Evolutionary conservation across 2,797 vertebrate genomes (phyloP), one percentile per base, ranked within the genome.

Genomic region (Melanitta fusca): DNA sequence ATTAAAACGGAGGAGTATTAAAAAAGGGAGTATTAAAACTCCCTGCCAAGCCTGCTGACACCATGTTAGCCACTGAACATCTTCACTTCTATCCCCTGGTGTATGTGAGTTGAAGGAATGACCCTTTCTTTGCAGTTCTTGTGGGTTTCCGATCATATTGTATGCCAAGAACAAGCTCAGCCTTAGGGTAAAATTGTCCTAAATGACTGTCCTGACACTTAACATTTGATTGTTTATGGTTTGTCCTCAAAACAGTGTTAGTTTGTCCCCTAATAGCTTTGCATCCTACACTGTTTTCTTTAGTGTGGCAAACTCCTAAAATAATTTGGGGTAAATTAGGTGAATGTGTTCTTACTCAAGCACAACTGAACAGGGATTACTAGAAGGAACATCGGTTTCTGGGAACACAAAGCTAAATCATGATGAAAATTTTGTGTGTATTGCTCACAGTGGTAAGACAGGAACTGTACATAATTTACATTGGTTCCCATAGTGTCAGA

Each of bases 221-320:
- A 75, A 57, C 2, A 2, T 93, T 83, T 91, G 64, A 64, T 80
- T 84, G 45, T 73, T 95, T 95, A 66, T 61, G 39, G 30, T 79
- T 91, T 96, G 83, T 88, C 77, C 70, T 79, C 89, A 95, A 91
- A 88, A 94, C 71, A 74, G 51, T 34, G 30, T 88, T 78, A 80
- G 25, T 36, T 80, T 64, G 53, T 81, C 32, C 61, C 73, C 25
- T 80, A 81, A 62, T 13, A 79, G 47, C 61, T 74, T 47, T 53
- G 43, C 78, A 82, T 54, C 39, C 53, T 60, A 58, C 17, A 34
- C 17, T 1, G 5, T 8, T 72, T 4, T 81, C 56, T 66, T 90
- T 54, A 47, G n/a, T 6, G 1, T 57, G 41, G 38, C 45, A 87
- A 95, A 74, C 3, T 86, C 56, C n/a, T 88, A 38, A 73, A 64